phyloP scores from a whole-genome alignment of 2,888 invertebrate species.

The Pomacea canaliculata region DNA sequence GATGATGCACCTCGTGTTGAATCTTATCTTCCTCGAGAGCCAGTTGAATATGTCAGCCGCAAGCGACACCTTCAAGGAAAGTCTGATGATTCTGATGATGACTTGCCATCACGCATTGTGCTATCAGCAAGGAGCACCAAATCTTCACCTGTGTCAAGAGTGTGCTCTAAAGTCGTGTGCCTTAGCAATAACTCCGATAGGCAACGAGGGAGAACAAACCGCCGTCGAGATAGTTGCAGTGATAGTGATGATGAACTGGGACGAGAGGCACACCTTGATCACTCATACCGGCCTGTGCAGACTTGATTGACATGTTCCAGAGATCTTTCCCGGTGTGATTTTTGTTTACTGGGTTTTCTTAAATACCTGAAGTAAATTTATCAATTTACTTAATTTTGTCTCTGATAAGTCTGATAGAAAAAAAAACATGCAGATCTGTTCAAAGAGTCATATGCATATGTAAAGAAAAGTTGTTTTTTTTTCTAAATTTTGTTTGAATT shows the following conservation, averaged over 20 bases:
- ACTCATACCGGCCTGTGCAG: constrained; percentile 11
- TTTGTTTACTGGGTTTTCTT: neutral
- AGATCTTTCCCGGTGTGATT: neutral
- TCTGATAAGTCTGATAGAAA: no score
- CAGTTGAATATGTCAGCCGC: neutral
- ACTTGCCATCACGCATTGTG: constrained; percentile 13
- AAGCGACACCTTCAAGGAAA: constrained; percentile 22
- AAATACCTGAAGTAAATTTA: no score
- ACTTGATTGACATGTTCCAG: constrained; percentile 5
- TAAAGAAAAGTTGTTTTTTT: no score
- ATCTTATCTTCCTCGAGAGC: constrained; percentile 9
- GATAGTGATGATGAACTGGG: constrained; percentile 12
- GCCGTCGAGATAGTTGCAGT: neutral
- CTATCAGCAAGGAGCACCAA: neutral
- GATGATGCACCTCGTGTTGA: constrained; percentile 57
- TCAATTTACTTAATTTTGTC: no score
- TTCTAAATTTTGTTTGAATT: no score
- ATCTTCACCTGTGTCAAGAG: constrained; percentile 11
- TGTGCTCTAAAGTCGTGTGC: constrained; percentile 40
- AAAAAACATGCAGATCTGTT: no score
- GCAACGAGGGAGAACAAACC: neutral
- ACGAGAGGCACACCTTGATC: constrained; percentile 17
- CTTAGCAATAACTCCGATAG: neutral
- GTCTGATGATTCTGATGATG: constrained; percentile 20
- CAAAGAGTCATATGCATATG: no score